These are phyloP conservation scores for Schizopygopsis malacanthus DNA, from an alignment of 2,797 vertebrate genomes.

Conservation along the genomic window DNA sequence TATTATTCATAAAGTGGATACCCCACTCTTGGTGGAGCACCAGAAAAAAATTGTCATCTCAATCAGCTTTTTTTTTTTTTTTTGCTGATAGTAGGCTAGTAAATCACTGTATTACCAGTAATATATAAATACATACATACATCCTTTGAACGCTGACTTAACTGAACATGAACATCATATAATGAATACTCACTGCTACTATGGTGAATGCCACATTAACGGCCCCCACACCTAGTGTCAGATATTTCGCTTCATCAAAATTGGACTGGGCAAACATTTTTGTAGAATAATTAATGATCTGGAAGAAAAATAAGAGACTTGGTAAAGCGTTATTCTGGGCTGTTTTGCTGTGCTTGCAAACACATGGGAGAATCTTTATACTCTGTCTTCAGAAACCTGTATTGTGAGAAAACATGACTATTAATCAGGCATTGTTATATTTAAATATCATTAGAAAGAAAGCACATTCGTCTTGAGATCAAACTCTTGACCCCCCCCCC, in stretches of 20 bases:
- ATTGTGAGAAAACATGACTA: conserved; percentile 7
- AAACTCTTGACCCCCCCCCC: not conserved
- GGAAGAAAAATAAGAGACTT: conserved; percentile 48
- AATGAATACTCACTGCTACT: conserved; percentile 70
- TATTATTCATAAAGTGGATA: not conserved
- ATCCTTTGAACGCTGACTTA: not conserved
- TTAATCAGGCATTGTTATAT: not conserved
- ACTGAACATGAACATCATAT: not conserved
- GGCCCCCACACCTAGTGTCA: conserved; percentile 73
- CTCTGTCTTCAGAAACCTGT: conserved; percentile 18
- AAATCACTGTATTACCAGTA: not conserved
- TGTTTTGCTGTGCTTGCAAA: not conserved
- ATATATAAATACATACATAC: not conserved
- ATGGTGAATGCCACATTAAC: conserved; percentile 76
- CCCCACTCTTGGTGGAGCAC: too few relatives aligned
- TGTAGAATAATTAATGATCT: conserved; percentile 81
- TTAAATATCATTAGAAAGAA: not conserved
- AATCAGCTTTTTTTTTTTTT: too few relatives aligned
- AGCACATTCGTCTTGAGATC: not conserved
- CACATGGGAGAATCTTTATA: conserved; percentile 19
- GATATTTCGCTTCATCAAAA: conserved; percentile 73
- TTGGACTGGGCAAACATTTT: conserved; percentile 72
- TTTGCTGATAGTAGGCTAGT: too few relatives aligned
- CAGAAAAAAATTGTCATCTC: not conserved
- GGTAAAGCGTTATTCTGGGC: not conserved